Conservation (phyloP, 2,113 vertebrate genomes). For the Prietella phreatophila region DNA sequence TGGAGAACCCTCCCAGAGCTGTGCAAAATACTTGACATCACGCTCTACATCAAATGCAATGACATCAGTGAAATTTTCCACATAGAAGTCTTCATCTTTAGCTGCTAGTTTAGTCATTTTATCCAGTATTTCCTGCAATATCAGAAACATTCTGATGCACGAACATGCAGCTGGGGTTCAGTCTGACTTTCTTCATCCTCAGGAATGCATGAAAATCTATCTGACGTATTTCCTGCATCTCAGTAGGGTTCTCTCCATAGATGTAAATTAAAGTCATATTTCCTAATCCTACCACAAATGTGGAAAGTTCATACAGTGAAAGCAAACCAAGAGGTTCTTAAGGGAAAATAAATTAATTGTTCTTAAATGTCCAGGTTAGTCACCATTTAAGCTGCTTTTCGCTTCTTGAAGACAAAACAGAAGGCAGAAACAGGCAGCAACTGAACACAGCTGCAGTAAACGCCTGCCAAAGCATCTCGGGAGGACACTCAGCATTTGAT, state of each 20-base stretch:
- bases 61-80: constrained; percentile 61
- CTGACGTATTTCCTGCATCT: constrained; percentile 69
- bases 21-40: constrained; percentile 56
- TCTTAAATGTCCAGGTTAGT: no score
- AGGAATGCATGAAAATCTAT: constrained; percentile 66
- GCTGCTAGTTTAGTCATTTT: constrained; percentile 62
- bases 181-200: constrained; percentile 68
- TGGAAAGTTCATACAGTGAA: constrained; percentile 62
- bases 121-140: constrained; percentile 60
- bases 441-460: no score
- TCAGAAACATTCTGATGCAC: constrained; percentile 71
- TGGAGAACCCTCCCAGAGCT: constrained; percentile 54
- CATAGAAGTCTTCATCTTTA: constrained; percentile 59
- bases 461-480: no score
- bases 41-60: constrained; percentile 53
- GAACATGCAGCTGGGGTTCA: constrained; percentile 70
- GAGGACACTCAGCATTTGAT: no score
- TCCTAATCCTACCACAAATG: constrained; percentile 67
- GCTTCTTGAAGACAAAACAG: no score
- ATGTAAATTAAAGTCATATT: constrained; percentile 69
- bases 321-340: no score
- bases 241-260: constrained; percentile 67
- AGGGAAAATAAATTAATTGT: no score
- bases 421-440: no score
- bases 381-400: no score